Evolutionary conservation across 2,797 vertebrate genomes (phyloP).

Genomic region (Sebastes jordani): DNA sequence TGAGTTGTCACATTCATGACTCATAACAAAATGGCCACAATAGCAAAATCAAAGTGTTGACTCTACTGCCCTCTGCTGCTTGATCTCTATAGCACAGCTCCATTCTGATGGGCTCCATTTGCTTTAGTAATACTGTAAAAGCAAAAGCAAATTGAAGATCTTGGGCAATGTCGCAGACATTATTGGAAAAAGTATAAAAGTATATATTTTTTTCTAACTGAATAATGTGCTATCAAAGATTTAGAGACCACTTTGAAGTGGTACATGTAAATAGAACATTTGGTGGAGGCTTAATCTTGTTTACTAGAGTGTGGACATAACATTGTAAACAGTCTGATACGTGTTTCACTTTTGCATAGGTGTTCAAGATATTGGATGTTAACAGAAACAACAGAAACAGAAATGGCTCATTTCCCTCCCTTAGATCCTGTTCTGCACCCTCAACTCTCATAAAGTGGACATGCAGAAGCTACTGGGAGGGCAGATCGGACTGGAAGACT

Average conservation of each 20-base stretch:
- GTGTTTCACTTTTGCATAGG: not conserved
- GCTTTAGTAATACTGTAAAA: not conserved
- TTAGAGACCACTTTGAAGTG: not conserved
- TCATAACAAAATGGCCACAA: slow-evolving; percentile 42
- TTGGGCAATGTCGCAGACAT: not conserved
- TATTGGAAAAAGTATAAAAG: not conserved
- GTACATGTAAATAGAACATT: not conserved
- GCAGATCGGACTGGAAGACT: slow-evolving; percentile 97
- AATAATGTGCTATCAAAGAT: not conserved
- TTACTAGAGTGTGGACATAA: not conserved
- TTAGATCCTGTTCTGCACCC: slow-evolving; percentile 97
- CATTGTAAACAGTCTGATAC: not conserved
- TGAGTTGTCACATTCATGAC: not conserved
- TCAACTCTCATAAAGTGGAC: slow-evolving; percentile 98
- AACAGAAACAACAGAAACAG: not conserved
- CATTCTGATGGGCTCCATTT: not conserved
- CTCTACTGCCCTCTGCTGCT: slow-evolving; percentile 67
- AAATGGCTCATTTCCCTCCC: not conserved
- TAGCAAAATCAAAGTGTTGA: not conserved
- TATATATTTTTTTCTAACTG: not conserved
- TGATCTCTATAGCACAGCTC: not conserved
- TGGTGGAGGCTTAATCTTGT: not conserved
- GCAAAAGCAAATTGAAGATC: not conserved
- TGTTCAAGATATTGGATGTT: not conserved
- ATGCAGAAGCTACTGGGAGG: slow-evolving; percentile 98